Percentiles rank a stretch among this genome's conserved stretches.
These are phyloP conservation scores for Trissolcus brochymenae DNA, from an alignment of 2,888 invertebrate species.

Conservation along the genomic window DNA sequence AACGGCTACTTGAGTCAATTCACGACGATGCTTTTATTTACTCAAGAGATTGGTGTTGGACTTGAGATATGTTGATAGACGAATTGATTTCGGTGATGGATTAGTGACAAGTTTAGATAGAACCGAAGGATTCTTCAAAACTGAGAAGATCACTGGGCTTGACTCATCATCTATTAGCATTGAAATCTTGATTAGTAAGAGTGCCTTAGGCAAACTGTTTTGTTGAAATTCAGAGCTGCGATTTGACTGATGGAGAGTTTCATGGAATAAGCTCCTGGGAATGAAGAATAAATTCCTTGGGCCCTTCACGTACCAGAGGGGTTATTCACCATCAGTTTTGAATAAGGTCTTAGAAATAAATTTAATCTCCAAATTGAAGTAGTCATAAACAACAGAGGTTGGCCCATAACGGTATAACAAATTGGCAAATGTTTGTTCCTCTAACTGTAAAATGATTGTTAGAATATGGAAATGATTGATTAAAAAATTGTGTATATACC, in stretches of 20 bases:
- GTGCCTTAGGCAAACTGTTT: neutral
- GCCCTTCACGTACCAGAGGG: too few species aligned
- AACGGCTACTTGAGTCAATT: slow-evolving; percentile 44
- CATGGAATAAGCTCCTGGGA: too few species aligned
- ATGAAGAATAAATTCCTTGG: too few species aligned
- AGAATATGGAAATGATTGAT: too few species aligned
- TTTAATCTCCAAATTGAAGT: too few species aligned
- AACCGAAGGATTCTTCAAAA: neutral
- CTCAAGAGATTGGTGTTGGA: slow-evolving; percentile 32
- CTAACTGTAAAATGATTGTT: neutral
- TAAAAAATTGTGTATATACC: too few species aligned
- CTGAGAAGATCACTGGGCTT: neutral
- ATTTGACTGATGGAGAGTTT: too few species aligned
- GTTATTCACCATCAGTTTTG: too few species aligned
- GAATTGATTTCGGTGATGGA: slow-evolving; percentile 35
- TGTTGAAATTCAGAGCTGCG: too few species aligned
- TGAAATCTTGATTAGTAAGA: slow-evolving; percentile 2
- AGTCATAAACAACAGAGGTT: too few species aligned
- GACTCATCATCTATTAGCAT: neutral
- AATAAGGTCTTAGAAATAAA: too few species aligned
- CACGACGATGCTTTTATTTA: slow-evolving; percentile 32
- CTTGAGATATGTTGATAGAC: slow-evolving; percentile 33
- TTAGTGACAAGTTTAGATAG: slow-evolving; percentile 8
- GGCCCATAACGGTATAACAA: neutral
- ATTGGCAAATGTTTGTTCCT: neutral